Conservation (phyloP, 2,888 invertebrate genomes). For the Polyploca ridens region DNA sequence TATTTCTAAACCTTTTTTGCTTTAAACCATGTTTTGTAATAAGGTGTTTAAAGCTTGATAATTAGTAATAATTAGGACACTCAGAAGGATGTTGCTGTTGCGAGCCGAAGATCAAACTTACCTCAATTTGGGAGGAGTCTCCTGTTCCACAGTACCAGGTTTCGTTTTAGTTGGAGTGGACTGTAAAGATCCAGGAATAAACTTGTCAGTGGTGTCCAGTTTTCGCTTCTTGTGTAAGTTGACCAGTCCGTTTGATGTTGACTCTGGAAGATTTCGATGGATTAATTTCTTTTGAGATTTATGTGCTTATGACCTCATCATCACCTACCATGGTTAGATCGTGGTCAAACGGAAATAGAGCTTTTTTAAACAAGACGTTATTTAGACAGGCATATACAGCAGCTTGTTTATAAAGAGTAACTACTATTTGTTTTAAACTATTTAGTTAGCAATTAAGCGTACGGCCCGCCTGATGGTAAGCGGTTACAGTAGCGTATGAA, state of each 20-base stretch:
- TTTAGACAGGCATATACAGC: no score
- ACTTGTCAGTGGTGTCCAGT: slow-evolving; percentile 24
- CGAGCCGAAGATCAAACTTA: background rate
- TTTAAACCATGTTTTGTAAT: no score
- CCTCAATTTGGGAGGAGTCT: slow-evolving; percentile 32
- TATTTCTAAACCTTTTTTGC: no score
- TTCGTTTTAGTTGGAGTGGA: background rate
- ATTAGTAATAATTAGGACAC: background rate
- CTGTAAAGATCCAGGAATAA: background rate
- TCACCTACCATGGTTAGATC: background rate
- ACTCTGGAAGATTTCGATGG: slow-evolving; percentile 26
- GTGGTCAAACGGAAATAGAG: background rate
- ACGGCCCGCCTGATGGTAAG: no score
- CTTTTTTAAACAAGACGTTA: no score
- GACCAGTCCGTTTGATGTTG: slow-evolving; percentile 42
- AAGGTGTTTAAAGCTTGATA: no score
- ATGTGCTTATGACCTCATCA: background rate
- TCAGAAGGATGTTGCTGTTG: background rate
- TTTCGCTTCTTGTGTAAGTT: slow-evolving; percentile 57
- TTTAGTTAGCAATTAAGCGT: no score
- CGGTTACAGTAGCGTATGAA: no score
- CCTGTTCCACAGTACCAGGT: background rate
- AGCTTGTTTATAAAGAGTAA: no score
- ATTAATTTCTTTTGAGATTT: background rate
- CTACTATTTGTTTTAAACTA: no score